phyloP scores from a whole-genome alignment of 2,888 invertebrate genomes.

The Synergus laeviventris region DNA sequence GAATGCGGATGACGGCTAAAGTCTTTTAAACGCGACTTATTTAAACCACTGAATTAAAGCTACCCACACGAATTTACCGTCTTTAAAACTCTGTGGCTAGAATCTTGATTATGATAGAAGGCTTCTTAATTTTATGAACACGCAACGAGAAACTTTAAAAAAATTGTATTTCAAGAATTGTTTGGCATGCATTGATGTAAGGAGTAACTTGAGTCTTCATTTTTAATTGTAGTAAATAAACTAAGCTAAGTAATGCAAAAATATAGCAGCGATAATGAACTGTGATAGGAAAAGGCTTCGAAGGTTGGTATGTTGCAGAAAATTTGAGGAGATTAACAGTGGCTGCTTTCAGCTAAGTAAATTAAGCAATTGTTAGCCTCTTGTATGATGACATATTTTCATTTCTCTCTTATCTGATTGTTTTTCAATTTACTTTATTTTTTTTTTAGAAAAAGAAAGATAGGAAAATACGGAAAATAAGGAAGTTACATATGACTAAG shows the following conservation, averaged over 20 bases:
- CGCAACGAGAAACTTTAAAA: background rate
- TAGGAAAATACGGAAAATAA: background rate
- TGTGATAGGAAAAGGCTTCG: slow-evolving; percentile 49
- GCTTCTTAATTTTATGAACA: background rate
- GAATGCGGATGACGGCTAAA: background rate
- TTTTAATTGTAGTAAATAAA: slow-evolving; percentile 63
- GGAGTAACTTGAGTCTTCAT: slow-evolving; percentile 67
- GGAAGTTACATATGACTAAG: background rate
- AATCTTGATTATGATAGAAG: background rate
- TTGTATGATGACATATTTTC: background rate
- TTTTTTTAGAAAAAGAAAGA: background rate
- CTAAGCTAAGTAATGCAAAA: slow-evolving; percentile 67
- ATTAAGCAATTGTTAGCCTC: slow-evolving; percentile 58
- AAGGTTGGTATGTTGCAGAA: slow-evolving; percentile 58
- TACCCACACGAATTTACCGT: slow-evolving; percentile 12
- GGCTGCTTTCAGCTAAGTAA: slow-evolving; percentile 63
- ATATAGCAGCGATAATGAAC: slow-evolving; percentile 58
- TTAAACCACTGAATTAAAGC: slow-evolving; percentile 22
- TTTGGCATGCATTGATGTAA: slow-evolving; percentile 7
- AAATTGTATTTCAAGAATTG: background rate
- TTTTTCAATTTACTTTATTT: background rate
- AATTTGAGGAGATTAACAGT: slow-evolving; percentile 56
- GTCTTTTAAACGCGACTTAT: background rate
- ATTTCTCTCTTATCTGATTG: background rate
- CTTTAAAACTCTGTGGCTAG: background rate